Base-by-base conservation (phyloP, 1,140 invertebrate genomes). In the Charaxes varanes region DNA sequence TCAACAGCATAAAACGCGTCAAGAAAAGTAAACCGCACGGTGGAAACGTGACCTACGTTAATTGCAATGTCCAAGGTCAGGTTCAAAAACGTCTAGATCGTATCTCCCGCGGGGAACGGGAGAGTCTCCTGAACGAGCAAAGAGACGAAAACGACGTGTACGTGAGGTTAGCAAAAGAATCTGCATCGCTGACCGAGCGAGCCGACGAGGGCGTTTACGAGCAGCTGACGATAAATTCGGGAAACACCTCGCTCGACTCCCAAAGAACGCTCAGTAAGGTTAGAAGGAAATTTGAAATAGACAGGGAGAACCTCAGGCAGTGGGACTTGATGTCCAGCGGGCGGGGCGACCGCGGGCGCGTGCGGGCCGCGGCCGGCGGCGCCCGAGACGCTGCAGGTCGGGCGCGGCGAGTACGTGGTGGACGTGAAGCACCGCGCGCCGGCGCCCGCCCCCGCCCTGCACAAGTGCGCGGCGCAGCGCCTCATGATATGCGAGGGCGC, bases 281-380 rank as follows among this genome's bases (percentile, higher is more conserved):
- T 40, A 81, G 59, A 46, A 65, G 63, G 38, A 66, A 63, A 27
- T 85, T 85, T 85, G 92, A 93, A 68, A 89, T 94, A 53, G 93
- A 94, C 84, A 88, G 93, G 56, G 93, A 94, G 81, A 94, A 92
- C 51, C 86, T 94, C 50, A 87, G 93, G 17, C 93, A 94, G 63
- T 94, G 93, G 93, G 93, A 95, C 81, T 87, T 94, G 44, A 87
- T 94, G 88, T 94, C 93, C 24, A 93, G 92, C 85, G 92, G 86
- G 86, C 88, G 87, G 64, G 79, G 74, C 36, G 71, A 64, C 41
- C 41, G 52, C 59, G 81, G 74, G 65, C 64, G 67, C 67, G 76
- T 84, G 67, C 66, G 74, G 57, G n/a, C n/a, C n/a, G n/a, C n/a
- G n/a, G n/a, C n/a, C n/a, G n/a, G n/a, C n/a, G n/a, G n/a, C n/a